Base-by-base conservation (phyloP, 2,797 vertebrate genomes). In the Myripristis jacobus region DNA sequence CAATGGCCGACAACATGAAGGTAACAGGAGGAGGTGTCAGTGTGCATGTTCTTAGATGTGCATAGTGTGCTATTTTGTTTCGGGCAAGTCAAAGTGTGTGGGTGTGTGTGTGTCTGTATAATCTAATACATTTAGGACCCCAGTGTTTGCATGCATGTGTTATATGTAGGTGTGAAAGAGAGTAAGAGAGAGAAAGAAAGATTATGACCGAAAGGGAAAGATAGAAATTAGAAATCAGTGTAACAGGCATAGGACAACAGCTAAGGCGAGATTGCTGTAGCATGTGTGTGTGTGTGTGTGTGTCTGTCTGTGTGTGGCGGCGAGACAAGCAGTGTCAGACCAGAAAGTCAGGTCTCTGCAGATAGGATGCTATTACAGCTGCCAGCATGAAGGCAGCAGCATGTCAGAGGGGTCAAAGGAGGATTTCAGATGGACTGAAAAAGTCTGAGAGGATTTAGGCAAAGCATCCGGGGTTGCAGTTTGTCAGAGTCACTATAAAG, bases 301-400 rank as follows among this genome's bases (percentile, higher is more conserved):
- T 61, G 71, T 73, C 43, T 62, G 25, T 64, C 1, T 72, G 16
- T 55, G 25, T 48, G 59, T 70, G 44, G 63, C 13, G 64, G 67
- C 70, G 61, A n/a, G 50, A 71, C 46, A 62, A 57, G 59, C 59
- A 41, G 63, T 74, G 68, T 66, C 66, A 41, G 73, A 69, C 29
- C 18, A 59, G 31, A 41, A 43, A n/a, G 43, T 36, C 51, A 70
- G 78, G 74, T 89, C 75, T 81, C 73, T 86, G 80, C 80, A 73
- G 83, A 81, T 57, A 12, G 29, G 75, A 87, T 83, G 82, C 82
- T 89, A 71, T 89, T 79, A 84, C 70, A 85, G 73, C 65, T 88
- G 73, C 69, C 81, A 90, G 90, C 80, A 75, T 84, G 82, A 85
- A 68, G 61, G 69, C 66, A 79, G 77, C 69, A 79, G 61, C 68